Conservation (phyloP, 2,888 invertebrate species). For the Oligia latruncula region DNA sequence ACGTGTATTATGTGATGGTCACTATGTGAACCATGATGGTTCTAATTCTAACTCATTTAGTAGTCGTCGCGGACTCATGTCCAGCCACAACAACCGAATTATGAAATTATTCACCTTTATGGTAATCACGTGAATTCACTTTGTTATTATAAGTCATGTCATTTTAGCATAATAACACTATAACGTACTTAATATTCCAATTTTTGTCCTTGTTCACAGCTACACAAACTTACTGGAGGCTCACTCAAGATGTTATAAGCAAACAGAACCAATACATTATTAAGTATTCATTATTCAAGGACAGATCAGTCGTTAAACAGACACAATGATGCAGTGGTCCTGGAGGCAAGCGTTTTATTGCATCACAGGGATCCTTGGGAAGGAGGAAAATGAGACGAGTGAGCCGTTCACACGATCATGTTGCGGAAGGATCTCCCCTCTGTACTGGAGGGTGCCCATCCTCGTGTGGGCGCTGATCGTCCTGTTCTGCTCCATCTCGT, state of each 20-base stretch:
- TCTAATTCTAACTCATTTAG: constrained; percentile 7
- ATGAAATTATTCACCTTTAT: constrained; percentile 36
- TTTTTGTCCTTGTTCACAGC: constrained; percentile 63
- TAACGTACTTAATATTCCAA: constrained; percentile 35
- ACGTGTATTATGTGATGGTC: constrained; percentile 15
- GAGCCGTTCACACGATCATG: constrained; percentile 80
- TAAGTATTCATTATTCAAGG: constrained; percentile 20
- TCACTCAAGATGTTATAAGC: constrained; percentile 60
- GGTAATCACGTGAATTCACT: constrained; percentile 31
- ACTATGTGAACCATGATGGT: not conserved
- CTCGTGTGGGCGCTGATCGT: constrained; percentile 80
- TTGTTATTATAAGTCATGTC: constrained; percentile 11
- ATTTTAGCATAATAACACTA: constrained; percentile 30
- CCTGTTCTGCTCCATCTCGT: constrained; percentile 77
- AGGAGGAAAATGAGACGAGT: constrained; percentile 73
- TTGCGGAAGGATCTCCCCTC: constrained; percentile 76
- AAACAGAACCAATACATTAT: constrained; percentile 8
- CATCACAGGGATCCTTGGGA: constrained; percentile 76
- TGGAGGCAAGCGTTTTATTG: constrained; percentile 77
- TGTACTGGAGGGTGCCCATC: constrained; percentile 85
- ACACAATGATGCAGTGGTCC: constrained; percentile 74
- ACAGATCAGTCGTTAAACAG: constrained; percentile 28
- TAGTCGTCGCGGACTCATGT: not conserved
- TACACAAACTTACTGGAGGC: constrained; percentile 48
- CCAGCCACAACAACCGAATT: constrained; percentile 14